Evolutionary conservation across 2,888 invertebrate genomes (phyloP), one percentile per base, ranked within the genome.

Genomic region (Atethmia centrago): DNA sequence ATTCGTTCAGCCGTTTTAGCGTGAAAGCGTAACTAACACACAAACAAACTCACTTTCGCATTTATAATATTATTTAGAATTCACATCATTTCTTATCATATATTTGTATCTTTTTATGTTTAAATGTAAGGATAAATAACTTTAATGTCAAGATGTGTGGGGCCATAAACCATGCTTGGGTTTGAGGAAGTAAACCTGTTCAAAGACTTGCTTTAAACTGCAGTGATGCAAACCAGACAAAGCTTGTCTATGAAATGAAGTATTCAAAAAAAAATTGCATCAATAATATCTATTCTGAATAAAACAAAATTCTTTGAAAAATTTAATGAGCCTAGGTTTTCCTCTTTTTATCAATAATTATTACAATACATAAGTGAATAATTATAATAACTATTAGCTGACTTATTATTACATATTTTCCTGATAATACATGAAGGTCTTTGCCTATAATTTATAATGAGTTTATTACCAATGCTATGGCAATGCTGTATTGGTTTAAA

Each of bases 371-470:
- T 28, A 40, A 4, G 28, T 25, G 12, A 31, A 5, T 36, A 19
- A 36, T 58, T 31, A n/a, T n/a, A 36, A 45, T 69, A 77, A 69
- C 9, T 53, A 31, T 25, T 36, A 4, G 1, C 5, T 25, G 14
- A 49, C 71, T 79, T 55, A 59, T 19, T 19, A 28, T n/a, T 10
- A 16, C 2, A 28, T 51, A 77, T 77, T 74, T 62, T 51, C 74
- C 69, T 77, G 45, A 31, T 49, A 31, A 19, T n/a, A 53, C 19
- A 28, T n/a, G 19, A 28, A 74, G 10, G 25, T 21, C 2, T 56
- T 56, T 49, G 40, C n/a, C 55, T 56, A 42, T 25, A 25, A 25
- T 36, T 58, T 47, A 19, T n/a, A 31, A 59, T 31, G 3, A 31
- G 3, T 36, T 16, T 42, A 45, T 59, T 59, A 42, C 42, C 21